These are phyloP conservation scores for Agriotes lineatus DNA, from an alignment of 2,888 invertebrate genomes.

Conservation along the genomic window DNA sequence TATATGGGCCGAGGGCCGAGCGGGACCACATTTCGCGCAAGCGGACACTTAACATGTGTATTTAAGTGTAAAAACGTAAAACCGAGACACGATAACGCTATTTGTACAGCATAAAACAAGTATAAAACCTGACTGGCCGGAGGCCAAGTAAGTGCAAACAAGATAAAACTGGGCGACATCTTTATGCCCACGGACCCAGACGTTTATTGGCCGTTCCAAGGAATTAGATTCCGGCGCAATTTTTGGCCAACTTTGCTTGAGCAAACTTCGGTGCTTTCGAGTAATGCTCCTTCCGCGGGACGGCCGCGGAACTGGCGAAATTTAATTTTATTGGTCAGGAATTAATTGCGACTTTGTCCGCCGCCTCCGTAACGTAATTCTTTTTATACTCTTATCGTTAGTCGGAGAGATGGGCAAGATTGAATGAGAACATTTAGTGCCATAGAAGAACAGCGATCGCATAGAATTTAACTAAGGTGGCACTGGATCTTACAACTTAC, in stretches of 20 bases:
- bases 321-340: background rate
- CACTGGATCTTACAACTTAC: no score
- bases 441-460: no score
- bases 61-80: constrained; percentile 22
- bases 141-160: constrained; percentile 32
- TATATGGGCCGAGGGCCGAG: no score
- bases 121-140: constrained; percentile 27
- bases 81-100: constrained; percentile 16
- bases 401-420: no score
- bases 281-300: constrained; percentile 4
- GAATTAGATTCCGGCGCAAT: constrained; percentile 34
- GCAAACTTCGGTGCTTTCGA: constrained; percentile 26
- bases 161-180: constrained; percentile 36
- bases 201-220: constrained; percentile 35
- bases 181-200: constrained; percentile 29
- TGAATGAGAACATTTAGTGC: no score
- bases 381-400: no score
- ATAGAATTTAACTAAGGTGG: no score
- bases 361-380: no score
- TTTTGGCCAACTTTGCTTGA: constrained; percentile 29
- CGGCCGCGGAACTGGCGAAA: background rate
- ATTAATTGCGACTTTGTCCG: background rate
- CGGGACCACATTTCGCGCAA: background rate
- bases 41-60: constrained; percentile 4
- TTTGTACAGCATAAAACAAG: constrained; percentile 29